Conservation (phyloP, 92 coral and sea anemone genomes). For the Zoanthus sansibaricus region DNA sequence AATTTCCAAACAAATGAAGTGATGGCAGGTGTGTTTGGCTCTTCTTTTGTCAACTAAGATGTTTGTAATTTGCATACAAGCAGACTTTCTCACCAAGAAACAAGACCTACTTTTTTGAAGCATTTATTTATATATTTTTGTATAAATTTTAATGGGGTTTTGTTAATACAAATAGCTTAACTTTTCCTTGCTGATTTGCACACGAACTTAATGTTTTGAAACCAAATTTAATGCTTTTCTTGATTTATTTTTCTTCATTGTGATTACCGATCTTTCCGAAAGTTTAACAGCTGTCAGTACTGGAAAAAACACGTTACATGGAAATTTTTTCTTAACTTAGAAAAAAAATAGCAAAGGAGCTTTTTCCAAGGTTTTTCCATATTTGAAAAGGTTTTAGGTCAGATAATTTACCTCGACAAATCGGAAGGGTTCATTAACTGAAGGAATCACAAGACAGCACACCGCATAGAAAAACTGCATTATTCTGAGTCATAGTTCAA, state of each 20-base stretch:
- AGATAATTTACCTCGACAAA: background rate
- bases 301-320: slow-evolving; percentile 11
- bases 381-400: background rate
- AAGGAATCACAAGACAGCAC: background rate
- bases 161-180: background rate
- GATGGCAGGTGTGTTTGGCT: slow-evolving; percentile 34
- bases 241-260: background rate
- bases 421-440: slow-evolving; percentile 17
- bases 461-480: background rate
- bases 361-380: background rate
- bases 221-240: background rate
- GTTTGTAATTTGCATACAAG: slow-evolving; percentile 36
- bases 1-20: slow-evolving; percentile 19
- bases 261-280: background rate
- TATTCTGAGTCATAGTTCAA: background rate
- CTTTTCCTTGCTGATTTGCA: background rate
- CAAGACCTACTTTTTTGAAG: background rate
- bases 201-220: background rate
- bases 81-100: slow-evolving; percentile 3
- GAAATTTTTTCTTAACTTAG: background rate
- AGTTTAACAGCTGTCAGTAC: slow-evolving; percentile 36
- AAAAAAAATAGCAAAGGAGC: background rate
- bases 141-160: background rate
- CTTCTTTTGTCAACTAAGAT: background rate
- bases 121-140: background rate